Base-by-base conservation (phyloP, 1,140 invertebrate genomes). In the Thereuonema tuberculata region DNA sequence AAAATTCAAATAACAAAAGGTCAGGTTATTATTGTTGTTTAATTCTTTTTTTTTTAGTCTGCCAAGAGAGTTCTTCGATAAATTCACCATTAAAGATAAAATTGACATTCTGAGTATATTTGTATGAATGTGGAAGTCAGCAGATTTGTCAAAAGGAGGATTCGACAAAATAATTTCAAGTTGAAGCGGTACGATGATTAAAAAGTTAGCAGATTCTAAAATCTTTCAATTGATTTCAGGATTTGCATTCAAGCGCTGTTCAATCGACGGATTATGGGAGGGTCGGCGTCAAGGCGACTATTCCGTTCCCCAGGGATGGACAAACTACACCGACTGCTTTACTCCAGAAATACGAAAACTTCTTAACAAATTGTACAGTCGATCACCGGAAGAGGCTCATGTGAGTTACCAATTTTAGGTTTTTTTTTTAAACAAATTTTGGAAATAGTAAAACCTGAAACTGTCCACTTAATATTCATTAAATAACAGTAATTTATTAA, bases 271-370 rank as follows among this genome's bases (percentile, higher is more conserved):
- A 0, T 72, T 73, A 1, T 93, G 90, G 89, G 78, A 82, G 62
- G 80, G 80, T 14, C 76, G 76, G 31, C 69, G 67, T 0, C 67
- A 70, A 0, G 60, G 61, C 2, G 70, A 64, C 21, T 52, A 58
- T 46, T 71, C 70, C 31, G 67, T 67, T 47, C 67, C 69, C 1
- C 76, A 76, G 3, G 89, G 89, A 1, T 94, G 87, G 83, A 91
- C 89, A 2, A 89, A 93, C 72, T 94, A 89, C 68, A 87, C 84
- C 0, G 80, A 82, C 0, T 94, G 90, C 67, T 87, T 87, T 68
- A 84, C 84, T 1, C 78, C 81, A 1, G 83, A 89, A 69, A 80
- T 87, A 29, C 76, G 80, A 17, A 72, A 78, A 1, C 68, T 86
- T 1, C 73, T 86, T 29, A 72, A 78, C 25, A 81, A 82, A 65